phyloP scores from a whole-genome alignment of 2,888 invertebrate genomes.

The Lucinisca nassula region DNA sequence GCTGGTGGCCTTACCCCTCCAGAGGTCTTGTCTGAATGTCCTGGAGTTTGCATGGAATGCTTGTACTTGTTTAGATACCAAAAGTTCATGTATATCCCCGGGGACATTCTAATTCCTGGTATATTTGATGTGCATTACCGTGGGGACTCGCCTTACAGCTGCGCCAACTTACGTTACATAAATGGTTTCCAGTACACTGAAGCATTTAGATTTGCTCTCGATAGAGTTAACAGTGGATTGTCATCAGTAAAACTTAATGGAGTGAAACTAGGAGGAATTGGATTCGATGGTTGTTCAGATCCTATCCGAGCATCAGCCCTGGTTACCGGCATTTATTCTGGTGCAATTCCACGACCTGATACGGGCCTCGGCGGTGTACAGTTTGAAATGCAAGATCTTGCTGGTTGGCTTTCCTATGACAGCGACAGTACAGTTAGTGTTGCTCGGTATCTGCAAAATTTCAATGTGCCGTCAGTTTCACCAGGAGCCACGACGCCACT shows the following conservation, averaged over 20 bases:
- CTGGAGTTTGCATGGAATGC: conserved; percentile 81
- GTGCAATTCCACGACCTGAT: conserved; percentile 64
- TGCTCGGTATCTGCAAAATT: conserved; percentile 72
- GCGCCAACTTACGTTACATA: conserved; percentile 72
- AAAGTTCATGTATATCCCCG: conserved; percentile 79
- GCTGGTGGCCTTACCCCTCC: conserved; percentile 21
- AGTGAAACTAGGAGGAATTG: conserved; percentile 82
- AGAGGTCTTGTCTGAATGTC: conserved; percentile 71
- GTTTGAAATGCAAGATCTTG: conserved; percentile 61
- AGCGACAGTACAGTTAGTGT: conserved; percentile 81
- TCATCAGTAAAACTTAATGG: conserved; percentile 71
- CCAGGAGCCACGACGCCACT: conserved; percentile 80
- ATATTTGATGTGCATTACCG: conserved; percentile 83
- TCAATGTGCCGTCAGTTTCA: conserved; percentile 89
- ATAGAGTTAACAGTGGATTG: conserved; percentile 77
- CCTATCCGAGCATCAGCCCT: conserved; percentile 76
- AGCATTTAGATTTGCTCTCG: conserved; percentile 82
- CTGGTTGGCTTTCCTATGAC: conserved; percentile 82
- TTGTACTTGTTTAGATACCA: conserved; percentile 81
- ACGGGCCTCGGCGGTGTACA: conserved; percentile 50
- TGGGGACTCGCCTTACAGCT: conserved; percentile 79
- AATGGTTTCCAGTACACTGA: conserved; percentile 84
- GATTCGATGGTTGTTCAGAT: conserved; percentile 84
- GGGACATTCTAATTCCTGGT: conserved; percentile 83
- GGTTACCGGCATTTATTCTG: conserved; percentile 78